Base-by-base conservation (phyloP, 2,888 invertebrate genomes). In the Metopia argyrocephala region DNA sequence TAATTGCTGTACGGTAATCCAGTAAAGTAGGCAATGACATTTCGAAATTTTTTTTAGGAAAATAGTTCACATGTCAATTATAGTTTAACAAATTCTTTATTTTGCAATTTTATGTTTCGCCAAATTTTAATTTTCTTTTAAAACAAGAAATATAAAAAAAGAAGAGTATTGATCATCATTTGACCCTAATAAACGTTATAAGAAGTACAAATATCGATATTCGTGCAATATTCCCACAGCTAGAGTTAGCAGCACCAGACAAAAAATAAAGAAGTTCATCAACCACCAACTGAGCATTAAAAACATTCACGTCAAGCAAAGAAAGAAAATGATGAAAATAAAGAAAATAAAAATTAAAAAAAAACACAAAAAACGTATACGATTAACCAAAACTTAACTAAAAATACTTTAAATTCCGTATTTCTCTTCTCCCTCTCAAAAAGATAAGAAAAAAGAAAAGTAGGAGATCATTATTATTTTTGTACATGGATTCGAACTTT, bases 281-380 rank as follows among this genome's bases (percentile, higher is more conserved):
- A 81, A 81, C 81, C 78, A 81, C 81, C 81, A 81, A 75, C 81
- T 61, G 81, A 81, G 78, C 66, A 78, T 66, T 61, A 66, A 76
- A 38, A 38, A 75, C 20, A 59, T 75, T 64, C 56, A 70, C 64
- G 70, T 70, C 56, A 65, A 79, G 64, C 15, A 23, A 54, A n/a
- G 6, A 5, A 27, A 25, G 27, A 27, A 27, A 27, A n/a, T n/a
- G 25, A 23, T 38, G 15, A 9, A 25, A 50, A 69, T 15, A 20
- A 54, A 71, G 25, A 20, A 48, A 28, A 46, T 45, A 52, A 21
- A 68, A 20, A 56, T 9, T n/a, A 46, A 46, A 31, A 45, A 65
- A 54, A 59, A 70, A 57, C 21, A 74, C n/a, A n/a, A n/a, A n/a
- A n/a, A n/a, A n/a, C n/a, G 9, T 38, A 38, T 38, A 81, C 48